phyloP scores from a whole-genome alignment of 2,888 invertebrate genomes.

The Panzeria rudis region DNA sequence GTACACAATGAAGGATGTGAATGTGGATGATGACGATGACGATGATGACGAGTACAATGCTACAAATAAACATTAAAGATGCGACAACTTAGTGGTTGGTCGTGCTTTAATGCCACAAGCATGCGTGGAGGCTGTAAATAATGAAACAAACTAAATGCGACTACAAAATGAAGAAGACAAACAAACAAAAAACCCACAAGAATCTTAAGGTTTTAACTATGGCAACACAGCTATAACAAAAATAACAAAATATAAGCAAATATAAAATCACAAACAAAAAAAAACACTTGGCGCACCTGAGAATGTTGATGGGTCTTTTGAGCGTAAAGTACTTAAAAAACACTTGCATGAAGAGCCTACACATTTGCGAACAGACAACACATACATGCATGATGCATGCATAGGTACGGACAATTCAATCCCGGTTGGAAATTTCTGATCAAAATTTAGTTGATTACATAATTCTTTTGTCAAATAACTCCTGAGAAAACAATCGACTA shows the following conservation, averaged over 20 bases:
- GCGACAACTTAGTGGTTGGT: constrained; percentile 70
- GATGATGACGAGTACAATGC: constrained; percentile 37
- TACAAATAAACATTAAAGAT: constrained; percentile 62
- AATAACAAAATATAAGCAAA: constrained; percentile 46
- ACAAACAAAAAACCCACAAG: constrained; percentile 50
- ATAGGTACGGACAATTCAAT: not conserved
- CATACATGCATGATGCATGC: not conserved
- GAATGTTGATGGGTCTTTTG: constrained; percentile 82
- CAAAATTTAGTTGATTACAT: not conserved
- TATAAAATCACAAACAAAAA: constrained; percentile 53
- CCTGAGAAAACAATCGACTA: too few relatives aligned
- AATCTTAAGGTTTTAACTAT: constrained; percentile 67
- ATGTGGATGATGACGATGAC: constrained; percentile 16
- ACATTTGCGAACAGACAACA: constrained; percentile 56
- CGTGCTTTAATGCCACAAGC: constrained; percentile 63
- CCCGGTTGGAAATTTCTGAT: constrained; percentile 43
- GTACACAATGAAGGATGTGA: constrained; percentile 19
- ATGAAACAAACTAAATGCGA: constrained; percentile 62
- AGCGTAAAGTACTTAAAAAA: constrained; percentile 72
- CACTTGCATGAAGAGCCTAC: constrained; percentile 70
- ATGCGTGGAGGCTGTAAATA: constrained; percentile 71
- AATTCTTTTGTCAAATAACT: not conserved
- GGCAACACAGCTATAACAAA: constrained; percentile 44
- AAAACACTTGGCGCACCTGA: constrained; percentile 80
- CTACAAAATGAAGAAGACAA: constrained; percentile 34